A percentile compares a stretch with the other conserved stretches of the same genome.
Evolutionary conservation across 2,888 invertebrate genomes (phyloP).

Genomic region (Amblyjoppa proteus): DNA sequence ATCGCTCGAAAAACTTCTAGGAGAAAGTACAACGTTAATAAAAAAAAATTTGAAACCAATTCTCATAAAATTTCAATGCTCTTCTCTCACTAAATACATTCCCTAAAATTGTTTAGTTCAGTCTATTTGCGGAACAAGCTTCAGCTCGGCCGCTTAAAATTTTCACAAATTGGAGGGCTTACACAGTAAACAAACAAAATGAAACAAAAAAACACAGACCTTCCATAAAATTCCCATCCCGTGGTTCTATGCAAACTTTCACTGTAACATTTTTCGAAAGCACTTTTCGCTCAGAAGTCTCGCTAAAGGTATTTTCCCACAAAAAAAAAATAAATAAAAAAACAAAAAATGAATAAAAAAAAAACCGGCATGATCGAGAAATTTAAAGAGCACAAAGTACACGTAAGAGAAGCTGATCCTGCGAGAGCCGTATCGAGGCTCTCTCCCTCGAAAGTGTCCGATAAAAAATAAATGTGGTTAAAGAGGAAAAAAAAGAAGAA

Average conservation of each 20-base stretch:
- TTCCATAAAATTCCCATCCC: background rate
- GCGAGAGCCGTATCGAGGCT: background rate
- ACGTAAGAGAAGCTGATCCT: background rate
- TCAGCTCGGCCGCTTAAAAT: background rate
- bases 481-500: slow-evolving; percentile 17
- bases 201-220: background rate
- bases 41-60: background rate
- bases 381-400: background rate
- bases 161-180: background rate
- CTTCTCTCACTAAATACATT: background rate
- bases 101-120: background rate
- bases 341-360: background rate
- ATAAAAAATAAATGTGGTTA: slow-evolving; percentile 55
- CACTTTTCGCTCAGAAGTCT: background rate
- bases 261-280: background rate
- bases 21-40: background rate
- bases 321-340: background rate
- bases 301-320: background rate
- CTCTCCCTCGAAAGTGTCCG: slow-evolving; percentile 28
- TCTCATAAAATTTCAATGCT: background rate
- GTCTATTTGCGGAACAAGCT: background rate
- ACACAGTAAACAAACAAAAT: background rate
- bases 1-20: background rate
- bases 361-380: background rate
- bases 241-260: background rate